Percentiles rank a stretch among this genome's conserved stretches.
Conservation (phyloP, 2,888 invertebrate species). For the Brenthis hecate region DNA sequence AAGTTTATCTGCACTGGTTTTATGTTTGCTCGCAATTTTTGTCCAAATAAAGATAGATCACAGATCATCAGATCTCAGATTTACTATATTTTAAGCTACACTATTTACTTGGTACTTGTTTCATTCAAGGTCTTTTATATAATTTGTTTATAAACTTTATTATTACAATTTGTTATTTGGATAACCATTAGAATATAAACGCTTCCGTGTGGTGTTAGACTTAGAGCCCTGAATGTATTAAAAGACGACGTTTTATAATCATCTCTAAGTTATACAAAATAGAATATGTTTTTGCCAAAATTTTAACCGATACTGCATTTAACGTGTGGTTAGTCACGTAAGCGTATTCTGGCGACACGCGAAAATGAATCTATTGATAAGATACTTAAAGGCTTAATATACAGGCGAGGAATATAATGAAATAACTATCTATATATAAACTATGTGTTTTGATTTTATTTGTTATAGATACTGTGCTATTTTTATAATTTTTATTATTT, state of each 20-base stretch:
- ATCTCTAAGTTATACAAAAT: background rate
- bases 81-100: no score
- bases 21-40: no score
- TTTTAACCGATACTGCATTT: background rate
- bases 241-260: background rate
- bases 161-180: background rate
- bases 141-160: conserved; percentile 1
- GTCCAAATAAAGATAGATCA: no score
- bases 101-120: background rate
- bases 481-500: no score
- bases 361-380: background rate
- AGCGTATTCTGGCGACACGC: conserved; percentile 9
- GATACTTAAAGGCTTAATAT: background rate
- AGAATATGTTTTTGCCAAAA: conserved; percentile 5
- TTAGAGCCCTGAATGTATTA: conserved; percentile 11
- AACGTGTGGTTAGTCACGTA: conserved; percentile 26
- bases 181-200: conserved; percentile 7
- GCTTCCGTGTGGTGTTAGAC: conserved; percentile 16
- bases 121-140: background rate
- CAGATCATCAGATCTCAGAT: no score
- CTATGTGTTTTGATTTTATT: no score
- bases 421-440: background rate
- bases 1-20: no score
- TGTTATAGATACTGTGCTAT: no score
- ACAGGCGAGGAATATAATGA: background rate